Evolutionary conservation across 2,888 invertebrate genomes (phyloP).

Genomic region (Tribolium freemani): DNA sequence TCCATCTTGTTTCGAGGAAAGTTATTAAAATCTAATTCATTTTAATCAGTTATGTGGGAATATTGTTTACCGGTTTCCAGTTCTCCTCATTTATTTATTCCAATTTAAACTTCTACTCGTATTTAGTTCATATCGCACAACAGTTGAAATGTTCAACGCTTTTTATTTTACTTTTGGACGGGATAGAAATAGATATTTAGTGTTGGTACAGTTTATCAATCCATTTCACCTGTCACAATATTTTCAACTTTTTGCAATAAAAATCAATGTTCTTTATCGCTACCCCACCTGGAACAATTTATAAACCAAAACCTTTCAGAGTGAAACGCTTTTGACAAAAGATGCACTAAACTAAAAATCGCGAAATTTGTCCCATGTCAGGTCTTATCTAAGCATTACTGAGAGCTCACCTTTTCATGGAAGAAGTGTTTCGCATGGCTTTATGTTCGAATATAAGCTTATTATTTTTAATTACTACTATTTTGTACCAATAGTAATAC

Average conservation of each 20-base stretch:
- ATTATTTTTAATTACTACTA: neutral
- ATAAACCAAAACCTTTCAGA: neutral
- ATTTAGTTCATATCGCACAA: too few relatives aligned
- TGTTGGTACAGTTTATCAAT: too few relatives aligned
- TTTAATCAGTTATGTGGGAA: neutral
- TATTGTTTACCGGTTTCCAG: neutral
- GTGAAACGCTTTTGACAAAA: neutral
- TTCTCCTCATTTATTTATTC: neutral
- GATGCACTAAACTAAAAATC: neutral
- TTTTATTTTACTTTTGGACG: too few relatives aligned
- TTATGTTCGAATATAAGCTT: neutral
- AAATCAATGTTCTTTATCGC: neutral
- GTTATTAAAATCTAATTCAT: slow-evolving; percentile 40
- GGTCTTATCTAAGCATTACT: neutral
- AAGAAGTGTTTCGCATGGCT: neutral
- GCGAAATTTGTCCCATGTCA: neutral
- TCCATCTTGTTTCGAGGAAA: slow-evolving; percentile 50
- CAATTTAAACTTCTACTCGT: neutral
- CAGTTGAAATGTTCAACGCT: too few relatives aligned
- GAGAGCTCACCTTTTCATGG: neutral
- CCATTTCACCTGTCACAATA: too few relatives aligned
- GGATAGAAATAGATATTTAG: too few relatives aligned
- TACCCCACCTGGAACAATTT: neutral
- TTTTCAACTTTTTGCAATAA: too few relatives aligned
- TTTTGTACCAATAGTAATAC: neutral